These are phyloP conservation scores for Manis javanica DNA, from an alignment of 2,797 vertebrate species.

Conservation along the genomic window DNA sequence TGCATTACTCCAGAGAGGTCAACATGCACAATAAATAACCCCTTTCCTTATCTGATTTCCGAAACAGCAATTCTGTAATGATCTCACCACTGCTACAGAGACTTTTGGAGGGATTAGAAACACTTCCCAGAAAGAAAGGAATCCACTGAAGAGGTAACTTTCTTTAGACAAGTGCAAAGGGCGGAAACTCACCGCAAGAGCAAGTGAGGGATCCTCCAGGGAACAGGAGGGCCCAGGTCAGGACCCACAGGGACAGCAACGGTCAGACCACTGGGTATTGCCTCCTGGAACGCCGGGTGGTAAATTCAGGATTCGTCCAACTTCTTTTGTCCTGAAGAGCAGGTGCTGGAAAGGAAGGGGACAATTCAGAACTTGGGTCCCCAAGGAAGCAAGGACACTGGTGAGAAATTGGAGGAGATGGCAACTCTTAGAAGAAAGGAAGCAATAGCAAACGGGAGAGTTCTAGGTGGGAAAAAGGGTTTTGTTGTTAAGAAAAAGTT, in stretches of 20 bases:
- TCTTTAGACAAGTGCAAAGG: no score
- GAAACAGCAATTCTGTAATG: background rate
- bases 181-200: slow-evolving; percentile 74
- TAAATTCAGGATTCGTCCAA: slow-evolving; percentile 51
- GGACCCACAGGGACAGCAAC: background rate
- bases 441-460: slow-evolving; percentile 20
- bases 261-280: slow-evolving; percentile 51
- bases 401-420: background rate
- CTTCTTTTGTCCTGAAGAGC: slow-evolving; percentile 70
- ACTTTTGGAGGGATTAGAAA: no score
- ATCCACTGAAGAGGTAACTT: background rate
- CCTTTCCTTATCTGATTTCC: background rate
- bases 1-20: background rate
- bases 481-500: background rate
- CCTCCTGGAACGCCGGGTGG: slow-evolving; percentile 47
- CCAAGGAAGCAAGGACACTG: background rate
- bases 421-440: background rate
- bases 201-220: slow-evolving; percentile 30
- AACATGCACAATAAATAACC: background rate
- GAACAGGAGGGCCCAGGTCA: background rate
- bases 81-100: background rate
- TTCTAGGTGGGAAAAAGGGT: background rate
- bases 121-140: no score
- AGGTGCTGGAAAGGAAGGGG: slow-evolving; percentile 54
- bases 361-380: slow-evolving; percentile 33